These are phyloP conservation scores for Xylocopa sonorina DNA, from an alignment of 1,140 invertebrate genomes.

Conservation along the genomic window DNA sequence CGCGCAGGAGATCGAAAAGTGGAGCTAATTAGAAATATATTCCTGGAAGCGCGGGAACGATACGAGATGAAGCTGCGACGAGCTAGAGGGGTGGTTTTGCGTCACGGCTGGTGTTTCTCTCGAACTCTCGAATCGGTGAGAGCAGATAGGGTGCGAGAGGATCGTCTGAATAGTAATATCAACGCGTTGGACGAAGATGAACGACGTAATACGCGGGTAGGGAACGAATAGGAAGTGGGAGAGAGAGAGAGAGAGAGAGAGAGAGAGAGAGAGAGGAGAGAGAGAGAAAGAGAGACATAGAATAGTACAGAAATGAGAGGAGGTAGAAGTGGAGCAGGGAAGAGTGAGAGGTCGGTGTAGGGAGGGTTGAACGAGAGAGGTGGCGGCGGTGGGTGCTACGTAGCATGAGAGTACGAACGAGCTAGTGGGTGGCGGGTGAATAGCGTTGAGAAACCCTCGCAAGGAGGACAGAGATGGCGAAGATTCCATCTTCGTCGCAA, in stretches of 20 bases:
- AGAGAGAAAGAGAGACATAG: too few species aligned
- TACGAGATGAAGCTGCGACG: conserved; percentile 19
- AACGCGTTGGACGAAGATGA: not conserved
- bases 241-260: not conserved
- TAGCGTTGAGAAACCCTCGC: conserved; percentile 26
- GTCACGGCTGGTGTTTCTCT: not conserved
- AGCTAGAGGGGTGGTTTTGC: not conserved
- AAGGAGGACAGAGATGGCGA: conserved; percentile 48
- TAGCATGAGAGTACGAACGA: conserved; percentile 32
- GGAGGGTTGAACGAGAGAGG: conserved; percentile 18
- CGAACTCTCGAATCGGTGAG: conserved; percentile 13
- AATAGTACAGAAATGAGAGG: too few species aligned
- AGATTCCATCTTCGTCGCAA: conserved; percentile 30
- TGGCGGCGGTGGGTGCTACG: conserved; percentile 29
- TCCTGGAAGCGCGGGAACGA: conserved; percentile 54
- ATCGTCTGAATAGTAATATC: not conserved
- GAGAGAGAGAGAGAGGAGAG: conserved; percentile 28
- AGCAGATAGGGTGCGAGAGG: not conserved
- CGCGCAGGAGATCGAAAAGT: conserved; percentile 67
- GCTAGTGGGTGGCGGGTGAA: conserved; percentile 39
- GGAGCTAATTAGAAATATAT: conserved; percentile 76
- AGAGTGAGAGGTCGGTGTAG: not conserved
- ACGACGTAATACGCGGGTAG: not conserved
- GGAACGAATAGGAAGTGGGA: not conserved
- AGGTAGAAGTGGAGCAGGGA: not conserved